Conservation (phyloP, 1,140 invertebrate species). For the Chironomus tepperi region DNA sequence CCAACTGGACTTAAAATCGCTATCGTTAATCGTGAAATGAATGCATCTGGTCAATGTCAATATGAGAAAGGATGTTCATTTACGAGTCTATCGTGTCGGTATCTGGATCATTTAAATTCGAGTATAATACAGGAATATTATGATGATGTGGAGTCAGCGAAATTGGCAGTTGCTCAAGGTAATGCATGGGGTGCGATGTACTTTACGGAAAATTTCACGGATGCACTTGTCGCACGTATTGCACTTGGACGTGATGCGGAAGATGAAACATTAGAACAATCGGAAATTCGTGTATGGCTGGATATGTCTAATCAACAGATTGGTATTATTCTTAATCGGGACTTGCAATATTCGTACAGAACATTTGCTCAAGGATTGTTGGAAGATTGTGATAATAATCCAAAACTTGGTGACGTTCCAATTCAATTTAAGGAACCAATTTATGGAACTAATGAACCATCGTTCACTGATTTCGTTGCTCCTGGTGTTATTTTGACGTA, state of each 20-base stretch:
- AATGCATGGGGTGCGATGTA: conserved; percentile 78
- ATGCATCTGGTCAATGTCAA: conserved; percentile 38
- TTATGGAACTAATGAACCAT: conserved; percentile 77
- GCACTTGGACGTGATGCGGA: conserved; percentile 57
- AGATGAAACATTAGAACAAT: conserved; percentile 68
- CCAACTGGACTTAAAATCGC: conserved; percentile 76
- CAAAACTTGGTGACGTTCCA: conserved; percentile 70
- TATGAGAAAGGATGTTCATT: conserved; percentile 55
- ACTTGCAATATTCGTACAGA: conserved; percentile 70
- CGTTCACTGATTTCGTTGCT: conserved; percentile 91
- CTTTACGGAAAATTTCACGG: conserved; percentile 80
- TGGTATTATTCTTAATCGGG: conserved; percentile 68
- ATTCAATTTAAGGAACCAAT: conserved; percentile 75
- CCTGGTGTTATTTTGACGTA: conserved; percentile 90
- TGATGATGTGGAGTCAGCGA: conserved; percentile 53
- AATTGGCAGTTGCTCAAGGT: conserved; percentile 59
- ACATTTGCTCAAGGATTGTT: conserved; percentile 67
- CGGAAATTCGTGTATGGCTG: conserved; percentile 73
- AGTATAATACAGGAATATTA: conserved; percentile 64
- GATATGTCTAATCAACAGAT: conserved; percentile 94
- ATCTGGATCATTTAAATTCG: conserved; percentile 55
- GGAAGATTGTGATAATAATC: conserved; percentile 61
- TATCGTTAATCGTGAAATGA: conserved; percentile 75
- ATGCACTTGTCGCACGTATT: conserved; percentile 62
- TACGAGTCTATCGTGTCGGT: conserved; percentile 63